Evolutionary conservation across 1,140 invertebrate species (phyloP).

Genomic region (Drosophila takahashii): DNA sequence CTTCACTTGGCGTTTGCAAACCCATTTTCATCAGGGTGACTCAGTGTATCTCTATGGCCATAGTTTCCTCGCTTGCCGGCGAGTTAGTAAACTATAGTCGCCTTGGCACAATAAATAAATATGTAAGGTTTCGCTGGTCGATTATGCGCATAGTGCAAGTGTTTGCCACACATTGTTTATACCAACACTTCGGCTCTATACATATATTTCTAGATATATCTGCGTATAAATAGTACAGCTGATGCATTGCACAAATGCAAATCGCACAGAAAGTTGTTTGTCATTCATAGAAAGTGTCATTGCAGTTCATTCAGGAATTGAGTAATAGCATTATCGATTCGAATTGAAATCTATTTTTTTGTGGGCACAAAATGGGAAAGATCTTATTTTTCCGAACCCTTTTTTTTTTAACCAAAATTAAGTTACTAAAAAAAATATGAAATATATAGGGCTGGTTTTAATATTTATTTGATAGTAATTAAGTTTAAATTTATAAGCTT

Average conservation of each 20-base stretch:
- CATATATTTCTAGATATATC: constrained; percentile 24
- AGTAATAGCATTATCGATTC: constrained; percentile 4
- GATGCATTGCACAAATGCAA: constrained; percentile 33
- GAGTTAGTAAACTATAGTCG: constrained; percentile 19
- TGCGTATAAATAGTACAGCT: constrained; percentile 15
- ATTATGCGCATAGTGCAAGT: constrained; percentile 76
- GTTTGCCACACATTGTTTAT: constrained; percentile 59
- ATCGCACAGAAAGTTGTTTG: constrained; percentile 40
- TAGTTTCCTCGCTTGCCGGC: not conserved
- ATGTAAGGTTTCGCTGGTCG: constrained; percentile 56
- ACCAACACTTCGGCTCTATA: constrained; percentile 13
- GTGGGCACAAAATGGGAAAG: not conserved
- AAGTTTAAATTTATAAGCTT: no score
- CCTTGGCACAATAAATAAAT: constrained; percentile 78
- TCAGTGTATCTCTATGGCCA: constrained; percentile 5
- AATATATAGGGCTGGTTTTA: no score
- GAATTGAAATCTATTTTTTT: not conserved
- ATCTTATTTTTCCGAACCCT: not conserved
- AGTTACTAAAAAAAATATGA: no score
- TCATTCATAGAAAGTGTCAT: constrained; percentile 66
- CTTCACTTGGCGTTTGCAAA: no score
- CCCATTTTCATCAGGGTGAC: constrained; percentile 13
- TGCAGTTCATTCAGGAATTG: constrained; percentile 43
- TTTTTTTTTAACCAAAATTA: no score
- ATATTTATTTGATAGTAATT: no score